These are phyloP conservation scores for Pterobdella sp. DNA, from an alignment of 2,888 invertebrate species.

Conservation along the genomic window DNA sequence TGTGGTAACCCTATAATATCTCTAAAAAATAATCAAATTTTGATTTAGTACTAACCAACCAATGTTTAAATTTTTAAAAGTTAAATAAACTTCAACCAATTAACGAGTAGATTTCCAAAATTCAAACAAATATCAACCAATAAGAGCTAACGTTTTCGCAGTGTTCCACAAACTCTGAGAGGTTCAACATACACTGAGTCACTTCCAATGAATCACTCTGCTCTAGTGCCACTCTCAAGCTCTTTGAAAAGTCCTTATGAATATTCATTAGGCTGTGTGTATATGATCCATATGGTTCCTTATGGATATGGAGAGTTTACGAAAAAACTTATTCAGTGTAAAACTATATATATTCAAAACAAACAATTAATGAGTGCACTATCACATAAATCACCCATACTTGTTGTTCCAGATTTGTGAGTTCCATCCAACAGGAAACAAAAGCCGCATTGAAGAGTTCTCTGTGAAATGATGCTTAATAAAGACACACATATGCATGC, in stretches of 20 bases:
- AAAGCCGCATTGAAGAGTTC: constrained; percentile 97
- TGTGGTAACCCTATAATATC: too few species aligned
- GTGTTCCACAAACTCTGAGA: constrained; percentile 99
- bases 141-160: constrained; percentile 63
- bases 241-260: constrained; percentile 61
- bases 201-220: constrained; percentile 90
- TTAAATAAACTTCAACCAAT: too few species aligned
- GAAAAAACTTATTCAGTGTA: background rate
- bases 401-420: constrained; percentile 68
- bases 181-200: constrained; percentile 87
- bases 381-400: background rate
- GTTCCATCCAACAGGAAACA: constrained; percentile 95
- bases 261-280: too few species aligned
- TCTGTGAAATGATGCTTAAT: constrained; percentile 49
- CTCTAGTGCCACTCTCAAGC: constrained; percentile 70
- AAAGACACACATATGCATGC: background rate
- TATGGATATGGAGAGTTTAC: background rate
- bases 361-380: background rate
- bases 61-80: too few species aligned
- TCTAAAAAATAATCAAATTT: too few species aligned
- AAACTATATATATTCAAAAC: background rate
- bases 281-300: background rate
- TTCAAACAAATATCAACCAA: too few species aligned
- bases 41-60: too few species aligned
- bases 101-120: too few species aligned